Evolutionary conservation across 2,888 invertebrate species (phyloP), one percentile per base, ranked within the genome.

Genomic region (Spisula solida): DNA sequence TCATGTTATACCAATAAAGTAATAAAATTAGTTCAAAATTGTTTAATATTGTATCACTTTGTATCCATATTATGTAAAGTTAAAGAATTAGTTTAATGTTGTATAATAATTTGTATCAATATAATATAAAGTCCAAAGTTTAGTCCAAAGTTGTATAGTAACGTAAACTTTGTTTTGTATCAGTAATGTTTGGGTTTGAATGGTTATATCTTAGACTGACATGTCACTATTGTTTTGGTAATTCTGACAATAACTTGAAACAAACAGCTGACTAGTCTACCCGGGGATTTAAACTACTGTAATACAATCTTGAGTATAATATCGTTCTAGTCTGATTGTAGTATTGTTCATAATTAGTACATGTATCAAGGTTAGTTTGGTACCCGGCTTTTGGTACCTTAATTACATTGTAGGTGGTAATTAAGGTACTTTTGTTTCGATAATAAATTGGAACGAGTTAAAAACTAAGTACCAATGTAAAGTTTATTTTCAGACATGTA

Each of bases 241-340:
- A 66, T n/a, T 25, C 60, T 8, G 60, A n/a, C n/a, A 66, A 66
- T 66, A 66, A 66, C 5, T 14, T 60, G 8, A 60, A n/a, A 60
- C 60, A 60, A 60, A n/a, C 60, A 60, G 60, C 60, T 25, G 60
- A 41, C 4, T 66, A 66, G 6, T 51, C 1, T 51, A 51, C 12
- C 16, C 41, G 41, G 51, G 12, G 1, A 51, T 51, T 16, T 51
- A 51, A 51, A 16, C n/a, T 66, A 66, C 60, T 25, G 60, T 66
- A 25, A 25, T 66, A n/a, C 12, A 25, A 25, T 66, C 5, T n/a
- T 12, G n/a, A 8, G 12, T 31, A 10, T 75, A 70, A 41, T 16
- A 34, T 12, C 14, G 75, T 75, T 75, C 75, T 31, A 75, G 75
- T 75, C 75, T 75, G 16, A 75, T 75, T 75, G 75, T 4, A 34